Base-by-base conservation (phyloP, 2,113 vertebrate species). In the Siphamia tubifer region DNA sequence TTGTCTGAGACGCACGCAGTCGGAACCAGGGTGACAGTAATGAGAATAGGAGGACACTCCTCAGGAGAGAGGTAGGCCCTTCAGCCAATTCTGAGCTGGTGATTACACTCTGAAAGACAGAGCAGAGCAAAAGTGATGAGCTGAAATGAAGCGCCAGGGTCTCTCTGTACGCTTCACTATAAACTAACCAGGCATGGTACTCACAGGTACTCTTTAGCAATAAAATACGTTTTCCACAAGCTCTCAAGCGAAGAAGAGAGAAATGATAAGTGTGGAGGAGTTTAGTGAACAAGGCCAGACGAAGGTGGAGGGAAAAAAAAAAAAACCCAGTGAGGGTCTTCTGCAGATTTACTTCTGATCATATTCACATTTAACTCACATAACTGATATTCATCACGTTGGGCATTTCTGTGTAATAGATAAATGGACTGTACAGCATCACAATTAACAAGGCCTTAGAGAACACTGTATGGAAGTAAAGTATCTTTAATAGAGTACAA, bases 1-100 rank as follows among this genome's bases (percentile, higher is more conserved):
- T 71, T 49, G 54, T 49, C 57, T 53, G 15, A 60, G 25, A 49
- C 52, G 68, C 72, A 56, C 19, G 40, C 24, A 73, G 30, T 23
- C 16, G 36, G 45, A 73, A 66, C 61, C 55, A 52, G 3, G 15
- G 58, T 52, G 55, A 74, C 58, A 73, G 53, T 82, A 90, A 85
- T 87, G 82, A 89, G 86, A 86, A 78, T 58, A 86, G 68, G 77
- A 87, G 86, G 85, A 86, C 86, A 81, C 79, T 73, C 73, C 90
- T 88, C 79, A 65, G 69, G 87, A 85, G 89, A 78, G 73, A 56
- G 48, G 11, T 56, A 10, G 74, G 77, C 62, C 78, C 81, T 83
- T 87, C 79, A 87, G 83, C 79, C 68, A 85, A 76, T 63, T 77
- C 80, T 52, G 45, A 68, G 73, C 60, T 38, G 36, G 57, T 77